phyloP scores from a whole-genome alignment of 2,888 invertebrate genomes.

The Siphonodentalium dalli region DNA sequence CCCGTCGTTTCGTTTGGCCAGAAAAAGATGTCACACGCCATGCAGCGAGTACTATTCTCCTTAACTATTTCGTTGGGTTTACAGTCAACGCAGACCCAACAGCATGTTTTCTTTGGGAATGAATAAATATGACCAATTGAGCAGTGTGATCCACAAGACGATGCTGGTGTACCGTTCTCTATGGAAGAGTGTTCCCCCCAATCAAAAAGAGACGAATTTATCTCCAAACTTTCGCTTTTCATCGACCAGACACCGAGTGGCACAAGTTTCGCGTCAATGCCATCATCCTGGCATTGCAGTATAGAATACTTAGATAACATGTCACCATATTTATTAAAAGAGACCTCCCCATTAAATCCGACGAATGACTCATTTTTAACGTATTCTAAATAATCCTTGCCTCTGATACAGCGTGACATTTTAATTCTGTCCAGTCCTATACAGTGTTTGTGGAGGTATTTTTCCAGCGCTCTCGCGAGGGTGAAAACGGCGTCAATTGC shows the following conservation, averaged over 20 bases:
- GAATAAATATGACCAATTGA: constrained; percentile 42
- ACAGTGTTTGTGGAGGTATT: constrained; percentile 37
- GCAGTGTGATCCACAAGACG: constrained; percentile 38
- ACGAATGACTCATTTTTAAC: constrained; percentile 35
- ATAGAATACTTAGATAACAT: constrained; percentile 45
- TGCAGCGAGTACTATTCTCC: constrained; percentile 42
- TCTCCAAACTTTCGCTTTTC: constrained; percentile 29
- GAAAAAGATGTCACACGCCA: constrained; percentile 32
- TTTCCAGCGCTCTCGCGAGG: constrained; percentile 39
- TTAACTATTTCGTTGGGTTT: constrained; percentile 45
- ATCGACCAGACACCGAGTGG: constrained; percentile 46
- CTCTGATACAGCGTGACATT: constrained; percentile 33
- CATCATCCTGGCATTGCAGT: constrained; percentile 35
- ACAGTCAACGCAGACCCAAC: constrained; percentile 53
- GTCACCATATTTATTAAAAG: constrained; percentile 52
- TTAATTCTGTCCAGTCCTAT: constrained; percentile 19
- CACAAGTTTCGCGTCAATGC: neutral
- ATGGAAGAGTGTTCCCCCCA: constrained; percentile 1
- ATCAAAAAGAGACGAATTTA: constrained; percentile 19
- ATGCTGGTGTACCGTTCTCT: constrained; percentile 30
- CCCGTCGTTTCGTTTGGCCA: constrained; percentile 35
- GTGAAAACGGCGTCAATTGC: constrained; percentile 45
- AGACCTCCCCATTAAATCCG: constrained; percentile 42
- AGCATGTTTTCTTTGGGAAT: constrained; percentile 50
- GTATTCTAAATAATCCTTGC: constrained; percentile 32